These are phyloP conservation scores for Patella pellucida DNA, from an alignment of 2,888 invertebrate genomes.

Conservation along the genomic window DNA sequence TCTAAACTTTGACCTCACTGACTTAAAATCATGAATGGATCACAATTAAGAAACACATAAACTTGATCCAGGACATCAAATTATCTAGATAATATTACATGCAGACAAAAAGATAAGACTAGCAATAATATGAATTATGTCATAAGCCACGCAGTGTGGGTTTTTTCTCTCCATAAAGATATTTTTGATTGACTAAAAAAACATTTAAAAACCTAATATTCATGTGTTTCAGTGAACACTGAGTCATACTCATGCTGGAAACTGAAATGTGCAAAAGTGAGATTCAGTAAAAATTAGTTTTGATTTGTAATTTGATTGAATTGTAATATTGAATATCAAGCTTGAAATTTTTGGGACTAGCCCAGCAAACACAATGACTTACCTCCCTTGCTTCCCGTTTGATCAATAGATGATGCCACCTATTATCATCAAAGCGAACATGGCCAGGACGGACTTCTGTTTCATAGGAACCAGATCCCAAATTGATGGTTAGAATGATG, in stretches of 20 bases:
- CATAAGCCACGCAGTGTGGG: not conserved
- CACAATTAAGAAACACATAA: slow-evolving; percentile 19
- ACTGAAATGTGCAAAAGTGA: slow-evolving; percentile 12
- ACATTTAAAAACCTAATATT: no score
- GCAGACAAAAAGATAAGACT: slow-evolving; percentile 18
- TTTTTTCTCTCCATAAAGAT: no score
- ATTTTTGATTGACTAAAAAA: no score
- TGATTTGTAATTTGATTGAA: slow-evolving; percentile 14
- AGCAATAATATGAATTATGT: slow-evolving; percentile 20
- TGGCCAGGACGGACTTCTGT: slow-evolving; percentile 78
- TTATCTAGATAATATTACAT: slow-evolving; percentile 19
- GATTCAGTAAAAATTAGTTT: slow-evolving; percentile 19
- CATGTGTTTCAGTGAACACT: no score
- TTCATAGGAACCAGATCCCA: slow-evolving; percentile 75
- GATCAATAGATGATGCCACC: slow-evolving; percentile 94
- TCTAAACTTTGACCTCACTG: slow-evolving; percentile 13
- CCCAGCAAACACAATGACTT: slow-evolving; percentile 52
- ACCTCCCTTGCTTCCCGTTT: slow-evolving; percentile 93
- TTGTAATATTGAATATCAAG: slow-evolving; percentile 7
- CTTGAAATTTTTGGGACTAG: slow-evolving; percentile 1
- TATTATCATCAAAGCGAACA: slow-evolving; percentile 94
- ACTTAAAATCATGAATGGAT: slow-evolving; percentile 13
- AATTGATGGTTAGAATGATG: slow-evolving; percentile 88
- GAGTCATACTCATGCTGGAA: no score
- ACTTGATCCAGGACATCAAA: slow-evolving; percentile 19